Evolutionary conservation across 1,140 invertebrate species (phyloP).

Genomic region (Holotrichia oblita): DNA sequence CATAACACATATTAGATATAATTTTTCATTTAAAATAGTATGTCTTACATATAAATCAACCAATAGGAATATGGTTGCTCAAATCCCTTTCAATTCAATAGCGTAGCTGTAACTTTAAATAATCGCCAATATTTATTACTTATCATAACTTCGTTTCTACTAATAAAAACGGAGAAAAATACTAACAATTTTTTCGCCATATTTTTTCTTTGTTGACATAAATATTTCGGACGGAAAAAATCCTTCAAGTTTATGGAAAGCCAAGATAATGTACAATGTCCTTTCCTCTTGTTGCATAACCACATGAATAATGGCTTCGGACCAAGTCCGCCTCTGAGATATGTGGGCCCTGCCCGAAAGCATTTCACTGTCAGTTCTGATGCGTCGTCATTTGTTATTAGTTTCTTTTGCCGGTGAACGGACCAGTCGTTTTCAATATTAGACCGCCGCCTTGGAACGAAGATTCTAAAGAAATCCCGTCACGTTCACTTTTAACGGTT

Average conservation of each 20-base stretch:
- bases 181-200: background rate
- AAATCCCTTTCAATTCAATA: no score
- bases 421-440: background rate
- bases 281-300: constrained; percentile 23
- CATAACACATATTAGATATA: no score
- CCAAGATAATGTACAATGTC: constrained; percentile 5
- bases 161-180: background rate
- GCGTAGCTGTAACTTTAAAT: no score
- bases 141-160: background rate
- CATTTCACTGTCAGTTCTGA: constrained; percentile 20
- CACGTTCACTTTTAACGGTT: background rate
- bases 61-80: no score
- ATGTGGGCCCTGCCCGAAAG: background rate
- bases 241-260: constrained; percentile 31
- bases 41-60: no score
- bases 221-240: constrained; percentile 26
- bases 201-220: background rate
- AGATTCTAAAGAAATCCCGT: background rate
- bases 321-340: constrained; percentile 21
- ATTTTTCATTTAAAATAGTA: no score
- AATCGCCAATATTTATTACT: no score
- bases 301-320: constrained; percentile 23
- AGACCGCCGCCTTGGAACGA: background rate
- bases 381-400: constrained; percentile 26
- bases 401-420: background rate